phyloP scores from a whole-genome alignment of 2,113 vertebrate genomes.

The Glareola pratincola region DNA sequence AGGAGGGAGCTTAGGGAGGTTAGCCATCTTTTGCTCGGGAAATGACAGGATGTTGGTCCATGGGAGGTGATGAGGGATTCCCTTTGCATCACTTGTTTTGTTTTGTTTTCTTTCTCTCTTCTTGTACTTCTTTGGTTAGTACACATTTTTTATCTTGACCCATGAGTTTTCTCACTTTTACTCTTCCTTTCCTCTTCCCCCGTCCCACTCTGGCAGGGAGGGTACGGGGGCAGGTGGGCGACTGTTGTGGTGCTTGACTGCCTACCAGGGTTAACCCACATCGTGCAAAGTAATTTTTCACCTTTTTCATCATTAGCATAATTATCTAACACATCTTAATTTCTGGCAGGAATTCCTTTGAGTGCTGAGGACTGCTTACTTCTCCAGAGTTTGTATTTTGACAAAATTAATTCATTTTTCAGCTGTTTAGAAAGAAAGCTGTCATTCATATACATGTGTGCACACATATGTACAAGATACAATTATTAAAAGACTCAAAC shows the following conservation, averaged over 20 bases:
- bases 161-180: neutral
- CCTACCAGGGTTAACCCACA: neutral
- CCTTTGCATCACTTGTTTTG: neutral
- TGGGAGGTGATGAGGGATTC: too few species aligned
- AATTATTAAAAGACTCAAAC: neutral
- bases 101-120: neutral
- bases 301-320: neutral
- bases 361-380: neutral
- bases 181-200: neutral
- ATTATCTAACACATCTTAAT: neutral
- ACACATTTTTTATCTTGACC: neutral
- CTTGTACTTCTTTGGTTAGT: neutral
- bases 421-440: neutral
- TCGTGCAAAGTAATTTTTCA: neutral
- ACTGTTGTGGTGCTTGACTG: neutral
- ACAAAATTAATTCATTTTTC: neutral
- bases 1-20: neutral
- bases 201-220: fast-evolving
- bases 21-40: neutral
- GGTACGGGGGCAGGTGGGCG: neutral
- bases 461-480: neutral
- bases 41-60: neutral
- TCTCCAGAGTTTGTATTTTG: neutral
- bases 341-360: neutral
- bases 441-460: neutral